phyloP scores from a whole-genome alignment of 2,797 vertebrate genomes.

The Intellagama lesueurii region DNA sequence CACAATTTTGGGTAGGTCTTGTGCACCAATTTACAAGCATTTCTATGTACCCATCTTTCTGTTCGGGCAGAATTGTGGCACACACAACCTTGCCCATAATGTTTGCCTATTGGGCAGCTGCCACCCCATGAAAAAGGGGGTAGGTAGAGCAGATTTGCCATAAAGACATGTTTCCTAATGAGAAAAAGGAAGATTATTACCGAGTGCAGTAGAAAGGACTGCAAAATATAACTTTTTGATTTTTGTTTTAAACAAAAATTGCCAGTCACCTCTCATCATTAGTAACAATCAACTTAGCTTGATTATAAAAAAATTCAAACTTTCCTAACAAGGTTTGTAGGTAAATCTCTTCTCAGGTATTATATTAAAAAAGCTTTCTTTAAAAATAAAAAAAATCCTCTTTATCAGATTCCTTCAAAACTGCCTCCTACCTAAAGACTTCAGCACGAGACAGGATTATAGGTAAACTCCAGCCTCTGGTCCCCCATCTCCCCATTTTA shows the following conservation, averaged over 20 bases:
- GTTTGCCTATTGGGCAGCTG: not conserved
- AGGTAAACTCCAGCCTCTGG: not conserved
- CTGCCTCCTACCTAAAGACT: not conserved
- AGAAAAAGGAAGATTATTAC: not conserved
- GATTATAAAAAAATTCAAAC: not conserved
- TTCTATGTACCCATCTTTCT: not conserved
- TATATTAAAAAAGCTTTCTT: not conserved
- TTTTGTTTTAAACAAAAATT: not conserved
- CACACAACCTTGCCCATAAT: not conserved
- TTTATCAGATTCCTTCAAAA: not conserved
- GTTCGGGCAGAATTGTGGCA: not conserved
- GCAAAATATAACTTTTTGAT: not conserved
- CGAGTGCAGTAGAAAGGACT: not conserved
- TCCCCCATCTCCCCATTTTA: not conserved
- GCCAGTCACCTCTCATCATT: not conserved
- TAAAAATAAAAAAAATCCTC: not conserved
- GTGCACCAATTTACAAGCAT: not conserved
- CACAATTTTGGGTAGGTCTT: not conserved
- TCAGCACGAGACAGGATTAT: not conserved
- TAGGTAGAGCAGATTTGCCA: not conserved
- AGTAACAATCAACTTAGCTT: not conserved
- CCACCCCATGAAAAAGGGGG: not conserved
- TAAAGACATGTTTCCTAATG: not conserved
- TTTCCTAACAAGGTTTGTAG: not conserved
- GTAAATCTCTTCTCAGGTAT: not conserved